Conservation (phyloP, 2,888 invertebrate genomes). For the Amphipyra tragopoginis region DNA sequence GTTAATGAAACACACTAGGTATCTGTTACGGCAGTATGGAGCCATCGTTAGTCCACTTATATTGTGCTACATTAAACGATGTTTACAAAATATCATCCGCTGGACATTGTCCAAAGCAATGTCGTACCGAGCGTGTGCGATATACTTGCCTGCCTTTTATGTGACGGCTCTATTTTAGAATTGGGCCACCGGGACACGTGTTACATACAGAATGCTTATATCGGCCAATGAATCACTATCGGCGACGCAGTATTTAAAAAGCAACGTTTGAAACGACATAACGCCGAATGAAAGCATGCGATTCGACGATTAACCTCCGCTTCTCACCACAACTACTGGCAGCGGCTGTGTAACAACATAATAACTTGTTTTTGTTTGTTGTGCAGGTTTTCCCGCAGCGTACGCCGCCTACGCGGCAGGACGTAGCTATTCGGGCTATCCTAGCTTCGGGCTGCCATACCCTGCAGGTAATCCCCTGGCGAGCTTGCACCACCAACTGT, state of each 20-base stretch:
- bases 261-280: conserved; percentile 59
- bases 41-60: conserved; percentile 75
- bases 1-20: conserved; percentile 55
- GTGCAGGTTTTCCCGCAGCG: conserved; percentile 97
- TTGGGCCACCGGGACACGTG: conserved; percentile 77
- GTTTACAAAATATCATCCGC: conserved; percentile 83
- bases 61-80: conserved; percentile 81
- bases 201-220: conserved; percentile 72
- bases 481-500: conserved; percentile 94
- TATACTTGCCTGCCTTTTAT: conserved; percentile 81
- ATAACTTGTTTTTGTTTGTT: conserved; percentile 79
- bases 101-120: conserved; percentile 86
- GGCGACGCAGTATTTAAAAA: conserved; percentile 63
- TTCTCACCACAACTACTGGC: conserved; percentile 55
- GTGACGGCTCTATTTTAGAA: conserved; percentile 84
- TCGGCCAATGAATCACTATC: conserved; percentile 68
- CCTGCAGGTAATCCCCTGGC: conserved; percentile 98
- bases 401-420: conserved; percentile 99
- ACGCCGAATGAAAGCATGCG: conserved; percentile 74
- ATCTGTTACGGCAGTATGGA: conserved; percentile 69
- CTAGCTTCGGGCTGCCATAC: conserved; percentile 99
- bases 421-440: conserved; percentile 99
- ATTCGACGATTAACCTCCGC: conserved; percentile 72
- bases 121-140: conserved; percentile 76
- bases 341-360: conserved; percentile 46